Conservation (phyloP, 2,888 invertebrate species). For the Volucella inflata region DNA sequence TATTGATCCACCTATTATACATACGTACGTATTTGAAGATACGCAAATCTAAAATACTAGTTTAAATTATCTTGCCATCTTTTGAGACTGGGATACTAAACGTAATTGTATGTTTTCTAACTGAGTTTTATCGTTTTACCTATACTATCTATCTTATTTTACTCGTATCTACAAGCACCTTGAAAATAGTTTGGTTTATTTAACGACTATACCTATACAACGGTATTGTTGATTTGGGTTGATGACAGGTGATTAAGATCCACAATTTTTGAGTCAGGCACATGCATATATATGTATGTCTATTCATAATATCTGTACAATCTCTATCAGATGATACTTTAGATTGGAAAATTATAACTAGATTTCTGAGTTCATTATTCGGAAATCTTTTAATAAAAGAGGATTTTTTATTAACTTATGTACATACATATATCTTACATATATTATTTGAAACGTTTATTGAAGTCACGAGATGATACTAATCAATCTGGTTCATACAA, state of each 20-base stretch:
- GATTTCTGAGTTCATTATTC: no score
- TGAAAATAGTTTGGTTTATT: constrained; percentile 4
- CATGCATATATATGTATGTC: no score
- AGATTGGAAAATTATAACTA: no score
- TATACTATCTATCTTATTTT: constrained; percentile 6
- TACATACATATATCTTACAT: no score
- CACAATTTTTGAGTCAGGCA: not conserved
- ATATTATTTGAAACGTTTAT: no score
- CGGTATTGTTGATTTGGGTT: not conserved
- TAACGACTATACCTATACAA: not conserved
- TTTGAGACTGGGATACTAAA: not conserved
- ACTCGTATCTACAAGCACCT: not conserved
- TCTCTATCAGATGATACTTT: not conserved
- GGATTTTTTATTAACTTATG: no score
- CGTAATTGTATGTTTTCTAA: not conserved
- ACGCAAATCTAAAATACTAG: not conserved
- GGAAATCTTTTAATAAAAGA: no score
- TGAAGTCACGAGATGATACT: no score
- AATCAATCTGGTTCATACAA: no score
- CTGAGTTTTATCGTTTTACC: not conserved
- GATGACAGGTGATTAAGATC: not conserved
- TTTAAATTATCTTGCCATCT: not conserved
- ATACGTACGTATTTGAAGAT: no score
- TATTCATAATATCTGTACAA: not conserved
- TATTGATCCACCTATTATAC: no score